Percentiles rank a stretch among this genome's conserved stretches.
Conservation (phyloP, 2,797 vertebrate species). For the Scomberomorus guttatus region DNA sequence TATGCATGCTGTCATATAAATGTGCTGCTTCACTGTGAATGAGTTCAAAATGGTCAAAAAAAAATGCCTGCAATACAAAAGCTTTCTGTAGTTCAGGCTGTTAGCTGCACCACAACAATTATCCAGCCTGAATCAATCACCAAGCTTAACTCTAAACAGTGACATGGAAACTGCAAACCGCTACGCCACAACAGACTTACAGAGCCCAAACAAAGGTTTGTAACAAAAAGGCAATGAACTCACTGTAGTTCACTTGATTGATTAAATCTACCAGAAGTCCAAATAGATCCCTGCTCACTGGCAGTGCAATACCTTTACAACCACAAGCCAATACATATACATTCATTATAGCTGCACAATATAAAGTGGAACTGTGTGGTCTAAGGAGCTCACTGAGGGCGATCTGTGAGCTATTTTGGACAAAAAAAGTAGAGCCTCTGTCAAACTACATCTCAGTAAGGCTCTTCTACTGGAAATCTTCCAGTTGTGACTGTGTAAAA, state of each 20-base stretch:
- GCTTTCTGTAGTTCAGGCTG: not conserved
- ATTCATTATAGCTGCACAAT: not conserved
- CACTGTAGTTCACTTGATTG: not conserved
- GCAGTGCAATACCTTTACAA: not conserved
- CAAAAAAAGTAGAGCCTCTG: slow-evolving; percentile 15
- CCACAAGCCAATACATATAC: not conserved
- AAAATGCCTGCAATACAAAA: slow-evolving; percentile 17
- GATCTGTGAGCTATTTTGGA: slow-evolving; percentile 13
- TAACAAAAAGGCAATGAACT: slow-evolving; percentile 15
- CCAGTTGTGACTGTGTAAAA: slow-evolving; percentile 33
- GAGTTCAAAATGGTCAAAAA: slow-evolving; percentile 18
- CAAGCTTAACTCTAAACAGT: slow-evolving; percentile 29
- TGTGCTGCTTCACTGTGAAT: slow-evolving; percentile 8
- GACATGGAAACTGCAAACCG: slow-evolving; percentile 34
- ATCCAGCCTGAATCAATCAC: slow-evolving; percentile 20
- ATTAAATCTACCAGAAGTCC: not conserved
- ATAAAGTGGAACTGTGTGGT: not conserved
- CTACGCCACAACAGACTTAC: slow-evolving; percentile 10
- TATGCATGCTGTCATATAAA: slow-evolving; percentile 13
- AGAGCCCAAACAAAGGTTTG: slow-evolving; percentile 9
- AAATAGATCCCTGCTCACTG: not conserved
- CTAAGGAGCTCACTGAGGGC: not conserved
- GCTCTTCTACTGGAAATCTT: slow-evolving; percentile 10
- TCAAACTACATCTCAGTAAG: slow-evolving; percentile 14
- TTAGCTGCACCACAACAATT: slow-evolving; percentile 17